Base-by-base conservation (phyloP, 2,113 vertebrate species). In the Chrysochloris asiatica region DNA sequence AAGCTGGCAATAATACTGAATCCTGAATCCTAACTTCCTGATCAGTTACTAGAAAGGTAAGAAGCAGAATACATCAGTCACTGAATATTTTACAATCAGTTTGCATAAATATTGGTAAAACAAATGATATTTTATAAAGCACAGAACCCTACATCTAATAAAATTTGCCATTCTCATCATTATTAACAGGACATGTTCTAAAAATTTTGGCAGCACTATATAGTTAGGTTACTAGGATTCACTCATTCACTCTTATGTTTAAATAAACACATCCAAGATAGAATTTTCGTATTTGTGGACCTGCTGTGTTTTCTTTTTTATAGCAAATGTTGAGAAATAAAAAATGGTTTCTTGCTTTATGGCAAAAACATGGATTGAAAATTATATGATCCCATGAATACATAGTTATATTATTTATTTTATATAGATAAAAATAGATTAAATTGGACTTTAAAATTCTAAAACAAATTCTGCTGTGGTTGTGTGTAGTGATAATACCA, bases 11-110 rank as follows among this genome's bases (percentile, higher is more conserved):
- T 47, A 93, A 92, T 95, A 96, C 95, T 95, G 97, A 85, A 93
- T 47, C 96, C 95, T 95, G 97, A 85, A 93, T 47, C 96, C 88
- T 94, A 94, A 93, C 52, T 90, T 96, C 48, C 94, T 95, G 94
- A 97, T 97, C 95, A 94, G 43, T 86, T 97, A 96, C 33, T 93
- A 72, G 71, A 96, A 97, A 97, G 36, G 9, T 95, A 92, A 82
- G 17, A 56, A n/a, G 82, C 33, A 94, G 67, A 12, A 13, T 80
- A 17, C 38, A 41, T 33, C 50, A 94, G 67, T 95, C 19, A 41
- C 86, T 93, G 95, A 95, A 95, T 96, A 96, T 96, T 97, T 97
- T 97, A 94, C 52, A 95, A 95, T 95, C 72, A 13, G 94, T 96
- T 96, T 97, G 67, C 95, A 96, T 95, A 96, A 93, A 94, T 96